Evolutionary conservation across 2,888 invertebrate species (phyloP).

Genomic region (Tryphoninae sp.): DNA sequence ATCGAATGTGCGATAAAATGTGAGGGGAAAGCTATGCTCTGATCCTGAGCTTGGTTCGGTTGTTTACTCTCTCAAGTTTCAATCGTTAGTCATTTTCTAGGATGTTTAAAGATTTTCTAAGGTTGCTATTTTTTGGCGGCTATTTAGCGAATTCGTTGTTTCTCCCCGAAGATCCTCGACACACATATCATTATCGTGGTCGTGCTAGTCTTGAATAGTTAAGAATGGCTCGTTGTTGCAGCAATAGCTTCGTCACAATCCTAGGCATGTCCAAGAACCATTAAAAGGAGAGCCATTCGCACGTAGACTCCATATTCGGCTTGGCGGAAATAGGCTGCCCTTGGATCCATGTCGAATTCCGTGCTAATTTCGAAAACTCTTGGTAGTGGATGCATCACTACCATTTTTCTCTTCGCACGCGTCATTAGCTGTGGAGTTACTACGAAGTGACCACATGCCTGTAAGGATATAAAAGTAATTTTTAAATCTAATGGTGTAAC

Average conservation of each 20-base stretch:
- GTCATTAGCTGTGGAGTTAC: conserved; percentile 98
- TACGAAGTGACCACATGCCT: conserved; percentile 93
- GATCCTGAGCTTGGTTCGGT: too few relatives aligned
- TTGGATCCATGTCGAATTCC: conserved; percentile 97
- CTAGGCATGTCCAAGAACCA: conserved; percentile 87
- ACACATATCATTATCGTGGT: background rate
- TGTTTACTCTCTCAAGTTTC: background rate
- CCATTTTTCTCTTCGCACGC: conserved; percentile 95
- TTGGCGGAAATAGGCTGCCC: conserved; percentile 99
- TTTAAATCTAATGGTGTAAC: too few relatives aligned
- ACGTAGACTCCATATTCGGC: conserved; percentile 99
- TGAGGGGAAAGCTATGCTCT: too few relatives aligned
- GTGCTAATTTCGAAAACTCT: conserved; percentile 96
- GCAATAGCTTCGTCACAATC: background rate
- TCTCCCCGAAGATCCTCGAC: background rate
- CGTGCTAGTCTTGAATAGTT: background rate
- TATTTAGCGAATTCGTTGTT: background rate
- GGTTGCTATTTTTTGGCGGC: background rate
- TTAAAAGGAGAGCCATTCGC: conserved; percentile 97
- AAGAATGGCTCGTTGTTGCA: background rate
- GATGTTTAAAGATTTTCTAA: background rate
- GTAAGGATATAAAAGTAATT: conserved; percentile 69
- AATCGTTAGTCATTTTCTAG: background rate
- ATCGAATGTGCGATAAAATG: background rate
- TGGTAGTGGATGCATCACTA: conserved; percentile 98